Evolutionary conservation across 2,797 vertebrate genomes (phyloP), one percentile per base, ranked within the genome.

Genomic region (Pseudomugil gertrudae): DNA sequence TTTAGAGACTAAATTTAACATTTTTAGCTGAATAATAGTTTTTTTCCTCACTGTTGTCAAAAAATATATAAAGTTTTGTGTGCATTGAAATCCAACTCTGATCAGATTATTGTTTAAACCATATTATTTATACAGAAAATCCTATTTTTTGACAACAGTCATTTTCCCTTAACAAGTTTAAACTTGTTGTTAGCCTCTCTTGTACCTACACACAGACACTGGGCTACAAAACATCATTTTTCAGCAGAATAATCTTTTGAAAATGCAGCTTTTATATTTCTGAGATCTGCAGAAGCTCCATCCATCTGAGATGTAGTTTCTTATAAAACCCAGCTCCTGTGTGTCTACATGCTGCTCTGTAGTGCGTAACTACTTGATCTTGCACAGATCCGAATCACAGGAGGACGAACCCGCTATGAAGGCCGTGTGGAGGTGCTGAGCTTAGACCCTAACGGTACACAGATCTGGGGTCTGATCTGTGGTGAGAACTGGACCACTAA

Each of bases 381-480:
- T 78, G 72, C 53, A 79, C 95, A 98, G 97, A 95, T 98, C 87
- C 95, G 96, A 72, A 90, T 98, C 89, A 94, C 94, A 0, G 97
- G 97, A 55, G 97, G 97, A 55, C 95, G 96, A 59, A 95, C 94
- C 55, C 94, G 89, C 65, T 93, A 94, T 21, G 98, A 99, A 90
- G 98, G 98, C 66, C 94, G 98, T 11, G 91, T 99, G 50, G 96
- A 98, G 90, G 92, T 98, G 77, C 91, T 94, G 27, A 77, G 84
- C 71, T 84, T 87, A 29, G 90, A 91, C 7, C 9, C 90, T 0
- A 93, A 95, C 14, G 94, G 94, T 35, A 89, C 90, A 2, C 86
- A 87, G 74, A 90, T 73, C 79, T 99, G 98, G 97, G 98, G 97
- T 57, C 93, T 98, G 92, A 91, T 98, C 77, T 99, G 97, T 72